Evolutionary conservation across 2,113 vertebrate species (phyloP).

Genomic region (Odontesthes bonariensis): DNA sequence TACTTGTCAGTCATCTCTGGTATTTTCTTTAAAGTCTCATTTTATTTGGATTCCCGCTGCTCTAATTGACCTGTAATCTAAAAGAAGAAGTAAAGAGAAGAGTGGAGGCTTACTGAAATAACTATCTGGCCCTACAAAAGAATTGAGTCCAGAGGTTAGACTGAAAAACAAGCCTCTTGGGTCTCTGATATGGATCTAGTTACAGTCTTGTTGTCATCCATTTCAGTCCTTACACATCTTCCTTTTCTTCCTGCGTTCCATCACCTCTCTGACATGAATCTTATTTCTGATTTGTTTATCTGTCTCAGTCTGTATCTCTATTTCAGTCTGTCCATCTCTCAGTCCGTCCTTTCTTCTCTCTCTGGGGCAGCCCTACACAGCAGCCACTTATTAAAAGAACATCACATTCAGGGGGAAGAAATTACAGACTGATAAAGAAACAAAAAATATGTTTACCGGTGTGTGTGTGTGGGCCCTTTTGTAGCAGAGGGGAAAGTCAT

Average conservation of each 20-base stretch:
- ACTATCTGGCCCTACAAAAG: constrained; percentile 42
- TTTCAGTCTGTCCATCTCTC: not conserved
- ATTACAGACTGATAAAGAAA: constrained; percentile 62
- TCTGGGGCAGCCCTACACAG: constrained; percentile 22
- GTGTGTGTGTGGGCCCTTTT: constrained; percentile 56
- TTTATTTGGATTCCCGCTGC: constrained; percentile 25
- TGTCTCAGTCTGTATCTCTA: constrained; percentile 22
- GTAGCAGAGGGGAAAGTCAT: constrained; percentile 40
- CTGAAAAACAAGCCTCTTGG: constrained; percentile 54
- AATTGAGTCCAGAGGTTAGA: constrained; percentile 55
- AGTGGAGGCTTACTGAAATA: constrained; percentile 64
- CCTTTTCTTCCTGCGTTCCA: not conserved
- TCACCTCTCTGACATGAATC: constrained; percentile 42
- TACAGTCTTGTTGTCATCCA: constrained; percentile 54
- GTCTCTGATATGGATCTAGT: constrained; percentile 46
- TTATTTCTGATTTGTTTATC: constrained; percentile 54
- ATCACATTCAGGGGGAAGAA: constrained; percentile 54
- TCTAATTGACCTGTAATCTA: constrained; percentile 43
- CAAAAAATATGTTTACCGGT: constrained; percentile 53
- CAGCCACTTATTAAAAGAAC: constrained; percentile 57
- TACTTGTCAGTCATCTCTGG: constrained; percentile 20
- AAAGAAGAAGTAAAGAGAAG: constrained; percentile 32
- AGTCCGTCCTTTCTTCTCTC: constrained; percentile 15
- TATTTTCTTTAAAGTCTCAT: constrained; percentile 8
- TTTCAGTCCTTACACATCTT: constrained; percentile 45